These are phyloP conservation scores for Gymnopithys bicolor DNA, from an alignment of 2,797 vertebrate species.

Conservation along the genomic window DNA sequence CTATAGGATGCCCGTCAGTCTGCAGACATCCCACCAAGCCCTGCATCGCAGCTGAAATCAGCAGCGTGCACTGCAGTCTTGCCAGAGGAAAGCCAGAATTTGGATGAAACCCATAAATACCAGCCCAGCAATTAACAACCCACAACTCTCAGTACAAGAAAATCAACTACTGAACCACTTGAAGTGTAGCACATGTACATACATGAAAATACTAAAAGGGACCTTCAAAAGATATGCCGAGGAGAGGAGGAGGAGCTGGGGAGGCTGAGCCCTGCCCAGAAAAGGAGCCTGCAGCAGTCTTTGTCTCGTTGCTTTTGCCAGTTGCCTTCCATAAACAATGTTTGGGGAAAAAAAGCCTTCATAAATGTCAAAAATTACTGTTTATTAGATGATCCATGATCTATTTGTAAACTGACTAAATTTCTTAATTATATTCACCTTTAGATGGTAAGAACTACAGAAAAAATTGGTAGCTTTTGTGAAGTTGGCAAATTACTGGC, in stretches of 20 bases:
- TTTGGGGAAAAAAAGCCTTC: slow-evolving; percentile 40
- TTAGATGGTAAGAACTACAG: slow-evolving; percentile 26
- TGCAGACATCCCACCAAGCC: rapidly evolving
- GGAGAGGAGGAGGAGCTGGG: slow-evolving; percentile 16
- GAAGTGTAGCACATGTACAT: slow-evolving; percentile 49
- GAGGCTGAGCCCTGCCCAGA: slow-evolving; percentile 30
- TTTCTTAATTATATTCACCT: slow-evolving; percentile 48
- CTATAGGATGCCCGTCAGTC: background rate
- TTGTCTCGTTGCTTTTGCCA: slow-evolving; percentile 42
- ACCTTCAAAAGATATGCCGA: slow-evolving; percentile 47
- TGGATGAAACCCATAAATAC: slow-evolving; percentile 45
- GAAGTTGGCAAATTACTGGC: slow-evolving; percentile 44
- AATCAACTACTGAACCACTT: slow-evolving; percentile 37
- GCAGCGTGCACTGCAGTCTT: rapidly evolving
- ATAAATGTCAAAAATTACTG: slow-evolving; percentile 46
- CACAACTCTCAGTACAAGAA: slow-evolving; percentile 39
- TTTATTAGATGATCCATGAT: slow-evolving; percentile 38
- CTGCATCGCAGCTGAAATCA: rapidly evolving
- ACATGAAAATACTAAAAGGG: slow-evolving; percentile 57
- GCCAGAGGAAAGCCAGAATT: background rate
- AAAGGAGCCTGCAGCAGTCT: slow-evolving; percentile 64
- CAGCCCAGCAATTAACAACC: slow-evolving; percentile 44
- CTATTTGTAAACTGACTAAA: background rate
- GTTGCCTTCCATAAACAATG: slow-evolving; percentile 55
- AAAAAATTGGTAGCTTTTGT: slow-evolving; percentile 41